Evolutionary conservation across 2,888 invertebrate species (phyloP).

Genomic region (Tenthredo livida): DNA sequence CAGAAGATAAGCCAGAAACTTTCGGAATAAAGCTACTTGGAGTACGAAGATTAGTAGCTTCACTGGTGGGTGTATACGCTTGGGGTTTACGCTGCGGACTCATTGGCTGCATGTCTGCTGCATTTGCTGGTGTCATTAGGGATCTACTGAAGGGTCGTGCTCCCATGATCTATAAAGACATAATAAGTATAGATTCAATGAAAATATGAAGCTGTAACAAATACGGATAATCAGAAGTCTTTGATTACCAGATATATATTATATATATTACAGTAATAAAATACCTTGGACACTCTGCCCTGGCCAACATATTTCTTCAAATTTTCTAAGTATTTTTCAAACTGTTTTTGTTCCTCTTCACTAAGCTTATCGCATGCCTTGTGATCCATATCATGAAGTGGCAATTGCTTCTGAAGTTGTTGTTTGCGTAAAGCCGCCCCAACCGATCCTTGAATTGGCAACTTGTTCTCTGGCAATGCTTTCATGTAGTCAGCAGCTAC

Average conservation of each 20-base stretch:
- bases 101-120: slow-evolving; percentile 70
- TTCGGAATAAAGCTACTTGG: slow-evolving; percentile 74
- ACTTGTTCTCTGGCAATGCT: slow-evolving; percentile 79
- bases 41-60: slow-evolving; percentile 69
- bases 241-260: slow-evolving; percentile 28
- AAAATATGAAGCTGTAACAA: slow-evolving; percentile 64
- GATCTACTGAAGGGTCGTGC: slow-evolving; percentile 70
- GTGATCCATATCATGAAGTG: slow-evolving; percentile 90
- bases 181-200: too few relatives aligned
- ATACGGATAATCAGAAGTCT: slow-evolving; percentile 62
- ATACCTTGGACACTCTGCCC: slow-evolving; percentile 85
- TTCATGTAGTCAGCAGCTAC: slow-evolving; percentile 84
- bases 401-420: slow-evolving; percentile 91
- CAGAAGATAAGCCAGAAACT: slow-evolving; percentile 51
- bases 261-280: too few relatives aligned
- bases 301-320: slow-evolving; percentile 88
- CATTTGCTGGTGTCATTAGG: slow-evolving; percentile 71
- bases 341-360: slow-evolving; percentile 77
- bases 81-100: slow-evolving; percentile 66
- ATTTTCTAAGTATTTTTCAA: slow-evolving; percentile 81
- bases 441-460: slow-evolving; percentile 90
- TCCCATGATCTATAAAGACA: slow-evolving; percentile 66
- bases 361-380: slow-evolving; percentile 81
- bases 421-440: slow-evolving; percentile 90
- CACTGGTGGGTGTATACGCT: neutral